Conservation (phyloP, 2,797 vertebrate genomes). For the Linurgus olivaceus region DNA sequence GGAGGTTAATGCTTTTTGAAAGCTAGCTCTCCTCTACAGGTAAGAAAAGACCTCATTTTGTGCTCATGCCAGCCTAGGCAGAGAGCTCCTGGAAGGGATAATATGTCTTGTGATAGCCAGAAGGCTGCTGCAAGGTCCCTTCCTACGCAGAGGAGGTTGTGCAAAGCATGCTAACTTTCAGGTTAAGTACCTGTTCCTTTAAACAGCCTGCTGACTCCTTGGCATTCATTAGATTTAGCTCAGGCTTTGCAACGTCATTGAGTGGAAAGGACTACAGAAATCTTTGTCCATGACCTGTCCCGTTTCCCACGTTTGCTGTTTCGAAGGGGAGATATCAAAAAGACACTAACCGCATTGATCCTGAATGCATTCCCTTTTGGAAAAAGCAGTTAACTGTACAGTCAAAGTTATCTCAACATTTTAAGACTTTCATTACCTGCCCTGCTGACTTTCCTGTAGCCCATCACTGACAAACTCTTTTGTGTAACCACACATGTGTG, state of each 20-base stretch:
- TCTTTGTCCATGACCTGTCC: background rate
- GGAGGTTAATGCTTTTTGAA: constrained; percentile 6
- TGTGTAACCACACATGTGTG: accelerated
- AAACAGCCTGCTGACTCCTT: background rate
- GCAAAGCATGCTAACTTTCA: background rate
- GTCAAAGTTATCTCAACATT: background rate
- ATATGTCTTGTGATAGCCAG: background rate
- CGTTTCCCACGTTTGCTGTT: background rate
- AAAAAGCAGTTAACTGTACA: background rate
- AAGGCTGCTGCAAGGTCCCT: background rate
- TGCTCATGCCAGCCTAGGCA: background rate
- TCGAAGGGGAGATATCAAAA: background rate
- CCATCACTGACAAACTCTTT: background rate
- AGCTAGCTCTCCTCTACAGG: background rate
- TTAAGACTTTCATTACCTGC: background rate
- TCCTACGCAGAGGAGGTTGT: background rate
- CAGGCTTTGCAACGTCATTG: background rate
- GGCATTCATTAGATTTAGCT: background rate
- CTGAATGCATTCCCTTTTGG: background rate
- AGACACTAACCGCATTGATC: background rate
- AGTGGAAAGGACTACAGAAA: background rate
- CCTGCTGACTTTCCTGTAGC: background rate
- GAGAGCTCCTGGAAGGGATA: background rate
- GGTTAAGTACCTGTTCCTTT: background rate
- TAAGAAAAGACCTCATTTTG: background rate